phyloP scores from a whole-genome alignment of 2,797 vertebrate genomes.

The Chelidonichthys spinosus region DNA sequence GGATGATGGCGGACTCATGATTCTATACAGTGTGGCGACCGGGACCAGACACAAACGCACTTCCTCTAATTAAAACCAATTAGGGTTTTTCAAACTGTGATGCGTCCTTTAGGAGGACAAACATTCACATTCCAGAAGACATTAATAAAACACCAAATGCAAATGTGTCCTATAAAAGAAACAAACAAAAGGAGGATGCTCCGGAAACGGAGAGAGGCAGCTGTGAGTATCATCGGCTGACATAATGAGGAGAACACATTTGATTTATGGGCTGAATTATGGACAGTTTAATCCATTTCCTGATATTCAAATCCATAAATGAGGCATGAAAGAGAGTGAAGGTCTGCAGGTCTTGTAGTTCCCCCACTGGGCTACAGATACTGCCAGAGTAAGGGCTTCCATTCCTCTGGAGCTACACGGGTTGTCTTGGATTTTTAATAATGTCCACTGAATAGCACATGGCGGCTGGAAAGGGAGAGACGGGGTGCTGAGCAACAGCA shows the following conservation, averaged over 20 bases:
- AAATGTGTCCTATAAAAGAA: conserved; percentile 66
- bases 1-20: background rate
- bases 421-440: conserved; percentile 8
- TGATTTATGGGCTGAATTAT: conserved; percentile 47
- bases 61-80: conserved; percentile 59
- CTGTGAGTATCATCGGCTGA: conserved; percentile 28
- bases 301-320: conserved; percentile 44
- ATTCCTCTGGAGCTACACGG: conserved; percentile 20
- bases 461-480: conserved; percentile 16
- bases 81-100: conserved; percentile 26
- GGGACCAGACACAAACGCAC: conserved; percentile 25
- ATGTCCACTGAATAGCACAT: conserved; percentile 18
- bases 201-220: conserved; percentile 30
- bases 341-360: conserved; percentile 10
- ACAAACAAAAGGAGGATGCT: conserved; percentile 37
- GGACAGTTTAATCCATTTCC: conserved; percentile 27
- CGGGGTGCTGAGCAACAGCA: conserved; percentile 44
- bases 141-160: conserved; percentile 56
- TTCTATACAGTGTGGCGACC: too few relatives aligned
- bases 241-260: conserved; percentile 29
- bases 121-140: conserved; percentile 21
- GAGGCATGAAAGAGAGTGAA: conserved; percentile 17
- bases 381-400: conserved; percentile 26
- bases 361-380: conserved; percentile 19
- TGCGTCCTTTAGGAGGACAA: conserved; percentile 24